phyloP scores from a whole-genome alignment of 2,888 invertebrate genomes.

The Campaea margaritaria region DNA sequence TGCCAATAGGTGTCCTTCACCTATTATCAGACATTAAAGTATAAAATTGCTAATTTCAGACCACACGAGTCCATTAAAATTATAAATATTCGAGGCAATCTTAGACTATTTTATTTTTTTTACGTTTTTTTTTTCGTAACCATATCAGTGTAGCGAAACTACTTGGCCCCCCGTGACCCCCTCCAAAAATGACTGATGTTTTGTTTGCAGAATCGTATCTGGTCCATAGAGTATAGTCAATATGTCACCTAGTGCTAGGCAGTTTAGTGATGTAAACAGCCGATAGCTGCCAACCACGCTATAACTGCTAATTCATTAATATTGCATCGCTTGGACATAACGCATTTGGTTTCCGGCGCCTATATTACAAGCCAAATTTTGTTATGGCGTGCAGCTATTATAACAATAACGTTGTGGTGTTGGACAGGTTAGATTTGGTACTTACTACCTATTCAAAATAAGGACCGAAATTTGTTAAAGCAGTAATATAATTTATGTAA shows the following conservation, averaged over 20 bases:
- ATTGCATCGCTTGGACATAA: slow-evolving; percentile 17
- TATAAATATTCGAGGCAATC: no score
- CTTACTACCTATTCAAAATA: neutral
- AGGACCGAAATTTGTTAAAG: slow-evolving; percentile 6
- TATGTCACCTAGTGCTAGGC: neutral
- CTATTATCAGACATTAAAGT: no score
- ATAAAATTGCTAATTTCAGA: neutral
- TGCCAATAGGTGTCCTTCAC: no score
- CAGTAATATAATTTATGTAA: neutral
- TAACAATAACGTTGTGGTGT: no score
- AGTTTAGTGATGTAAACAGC: neutral
- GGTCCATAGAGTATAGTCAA: no score
- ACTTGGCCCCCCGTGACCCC: no score
- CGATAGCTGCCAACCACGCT: neutral
- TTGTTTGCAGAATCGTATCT: no score
- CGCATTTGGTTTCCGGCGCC: slow-evolving; percentile 56
- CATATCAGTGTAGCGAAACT: no score
- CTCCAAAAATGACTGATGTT: no score
- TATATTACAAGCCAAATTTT: slow-evolving; percentile 55
- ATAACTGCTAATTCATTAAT: slow-evolving; percentile 26
- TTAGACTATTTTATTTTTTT: no score
- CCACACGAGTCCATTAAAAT: no score
- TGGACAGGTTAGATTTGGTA: neutral
- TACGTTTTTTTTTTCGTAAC: no score
- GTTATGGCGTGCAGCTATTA: neutral